Evolutionary conservation across 2,888 invertebrate species (phyloP), one percentile per base, ranked within the genome.

Genomic region (Sarcophaga carnaria): DNA sequence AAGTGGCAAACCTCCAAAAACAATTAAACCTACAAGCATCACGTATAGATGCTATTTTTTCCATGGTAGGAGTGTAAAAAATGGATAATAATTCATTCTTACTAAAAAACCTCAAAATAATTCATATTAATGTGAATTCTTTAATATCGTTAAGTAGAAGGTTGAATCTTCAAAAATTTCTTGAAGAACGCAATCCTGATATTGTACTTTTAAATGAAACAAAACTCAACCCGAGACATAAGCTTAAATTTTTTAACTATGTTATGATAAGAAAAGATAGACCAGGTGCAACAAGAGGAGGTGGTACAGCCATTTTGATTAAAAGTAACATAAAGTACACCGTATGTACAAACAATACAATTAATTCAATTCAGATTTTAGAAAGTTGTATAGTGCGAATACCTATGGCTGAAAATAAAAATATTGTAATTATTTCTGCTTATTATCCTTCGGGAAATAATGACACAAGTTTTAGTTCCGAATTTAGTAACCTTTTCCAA

Each of bases 1-100:
- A 75, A 47, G 20, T 62, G 62, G 63, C 63, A 22, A 75, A 14
- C 22, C 11, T 75, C 1, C 64, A 75, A n/a, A 62, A 63, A 47
- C 45, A 37, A 62, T 25, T 63, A 62, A 22, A 75, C 12, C 6
- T 63, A 37, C 62, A 63, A 45, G 12, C 75, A 60, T 17, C 14
- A 22, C 20, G 1, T 14, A 63, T 22, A 8, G 62, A 37, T 6
- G 37, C 27, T 27, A 27, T 27, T 6, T 27, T 27, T 27, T 27
- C 6, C 37, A 37, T 37, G 37, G 22, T 63, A 47, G 62, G 47
- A 64, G 64, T 17, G 20, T 45, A 69, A 27, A 37, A 6, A 37
- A 37, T 37, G 37, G 37, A 6, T 37, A 6, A 37, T 37, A 1
- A 37, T 37, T 37, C 37, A 37, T 1, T 37, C 6, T 37, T 37